Conservation (phyloP, 2,113 vertebrate species). For the Piprites chloris region DNA sequence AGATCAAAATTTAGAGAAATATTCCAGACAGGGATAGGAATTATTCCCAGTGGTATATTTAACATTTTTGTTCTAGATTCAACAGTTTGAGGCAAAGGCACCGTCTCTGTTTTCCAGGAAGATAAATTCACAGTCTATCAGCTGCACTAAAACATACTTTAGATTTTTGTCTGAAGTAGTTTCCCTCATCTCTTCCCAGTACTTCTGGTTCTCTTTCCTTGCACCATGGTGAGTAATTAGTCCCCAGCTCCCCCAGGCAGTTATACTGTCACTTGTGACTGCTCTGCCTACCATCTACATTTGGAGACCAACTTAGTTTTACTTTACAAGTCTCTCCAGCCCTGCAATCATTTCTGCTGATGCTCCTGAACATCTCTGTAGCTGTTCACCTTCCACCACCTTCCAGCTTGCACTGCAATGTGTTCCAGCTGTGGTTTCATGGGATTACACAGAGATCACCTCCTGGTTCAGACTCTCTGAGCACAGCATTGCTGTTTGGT, state of each 20-base stretch:
- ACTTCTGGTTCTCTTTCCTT: background rate
- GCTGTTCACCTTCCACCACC: background rate
- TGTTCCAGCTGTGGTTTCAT: background rate
- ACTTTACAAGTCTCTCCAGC: background rate
- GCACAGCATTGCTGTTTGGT: background rate
- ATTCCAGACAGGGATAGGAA: background rate
- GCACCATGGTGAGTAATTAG: slow-evolving; percentile 1
- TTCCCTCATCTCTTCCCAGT: background rate
- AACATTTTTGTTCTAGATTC: slow-evolving; percentile 25
- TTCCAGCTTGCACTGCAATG: background rate
- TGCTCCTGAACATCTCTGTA: background rate
- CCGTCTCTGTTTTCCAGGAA: background rate
- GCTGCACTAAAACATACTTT: background rate
- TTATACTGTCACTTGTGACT: background rate
- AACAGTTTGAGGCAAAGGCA: slow-evolving; percentile 28
- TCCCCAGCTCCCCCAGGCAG: background rate
- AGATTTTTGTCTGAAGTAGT: background rate
- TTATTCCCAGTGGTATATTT: slow-evolving; percentile 12
- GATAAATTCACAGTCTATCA: background rate
- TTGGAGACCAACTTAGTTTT: background rate
- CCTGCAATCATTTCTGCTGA: background rate
- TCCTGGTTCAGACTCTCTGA: background rate
- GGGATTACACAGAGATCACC: background rate
- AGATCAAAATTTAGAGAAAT: background rate
- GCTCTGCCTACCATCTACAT: background rate